Percentiles rank a stretch among this genome's conserved stretches.
These are phyloP conservation scores for Saccopteryx leptura DNA, from an alignment of 2,113 vertebrate genomes.

Conservation along the genomic window DNA sequence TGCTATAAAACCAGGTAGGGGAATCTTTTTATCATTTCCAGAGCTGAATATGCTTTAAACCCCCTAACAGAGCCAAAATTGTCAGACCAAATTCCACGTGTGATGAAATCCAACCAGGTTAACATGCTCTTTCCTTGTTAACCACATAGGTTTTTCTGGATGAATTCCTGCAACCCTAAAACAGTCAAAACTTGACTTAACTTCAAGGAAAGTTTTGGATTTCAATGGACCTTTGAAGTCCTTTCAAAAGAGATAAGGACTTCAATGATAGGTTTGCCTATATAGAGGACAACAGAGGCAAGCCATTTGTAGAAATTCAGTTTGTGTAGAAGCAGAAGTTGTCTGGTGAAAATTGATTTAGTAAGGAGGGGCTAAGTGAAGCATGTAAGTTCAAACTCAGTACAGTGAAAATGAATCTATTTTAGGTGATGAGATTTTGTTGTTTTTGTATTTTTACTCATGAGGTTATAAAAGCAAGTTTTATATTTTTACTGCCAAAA, in stretches of 20 bases:
- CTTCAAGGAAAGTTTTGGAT: slow-evolving; percentile 85
- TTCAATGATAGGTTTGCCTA: slow-evolving; percentile 82
- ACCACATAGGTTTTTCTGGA: slow-evolving; percentile 82
- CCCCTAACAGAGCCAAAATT: slow-evolving; percentile 79
- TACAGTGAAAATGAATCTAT: slow-evolving; percentile 72
- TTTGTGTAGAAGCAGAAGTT: slow-evolving; percentile 79
- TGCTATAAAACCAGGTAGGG: slow-evolving; percentile 81
- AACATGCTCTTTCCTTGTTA: slow-evolving; percentile 83
- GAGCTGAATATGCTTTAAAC: slow-evolving; percentile 81
- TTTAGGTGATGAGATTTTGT: slow-evolving; percentile 21
- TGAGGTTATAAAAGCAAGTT: slow-evolving; percentile 45
- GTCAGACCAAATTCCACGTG: slow-evolving; percentile 75
- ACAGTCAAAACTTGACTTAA: slow-evolving; percentile 86
- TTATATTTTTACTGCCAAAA: slow-evolving; percentile 21
- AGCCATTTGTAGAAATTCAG: slow-evolving; percentile 83
- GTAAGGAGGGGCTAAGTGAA: slow-evolving; percentile 69
- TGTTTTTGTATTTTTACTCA: slow-evolving; percentile 46
- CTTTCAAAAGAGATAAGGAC: slow-evolving; percentile 83
- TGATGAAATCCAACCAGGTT: slow-evolving; percentile 83
- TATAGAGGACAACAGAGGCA: slow-evolving; percentile 76
- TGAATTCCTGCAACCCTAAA: slow-evolving; percentile 82
- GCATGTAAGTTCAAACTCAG: slow-evolving; percentile 56
- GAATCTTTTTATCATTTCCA: slow-evolving; percentile 84
- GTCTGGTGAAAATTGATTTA: slow-evolving; percentile 80
- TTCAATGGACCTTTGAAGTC: slow-evolving; percentile 84